phyloP scores from a whole-genome alignment of 2,888 invertebrate genomes.

The Notodonta ziczac region DNA sequence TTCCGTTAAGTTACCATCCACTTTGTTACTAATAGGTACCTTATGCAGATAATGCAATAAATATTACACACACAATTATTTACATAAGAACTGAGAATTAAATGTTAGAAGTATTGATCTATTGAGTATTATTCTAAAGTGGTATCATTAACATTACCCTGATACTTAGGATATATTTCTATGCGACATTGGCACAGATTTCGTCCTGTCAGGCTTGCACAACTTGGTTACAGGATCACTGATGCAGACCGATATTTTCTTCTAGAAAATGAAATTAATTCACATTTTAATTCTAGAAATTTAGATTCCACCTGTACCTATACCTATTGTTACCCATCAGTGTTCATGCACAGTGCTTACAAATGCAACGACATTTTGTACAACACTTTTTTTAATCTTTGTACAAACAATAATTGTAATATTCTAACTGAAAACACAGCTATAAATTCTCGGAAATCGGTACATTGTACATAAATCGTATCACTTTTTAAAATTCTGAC shows the following conservation, averaged over 20 bases:
- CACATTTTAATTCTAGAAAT: no score
- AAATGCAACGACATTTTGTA: constrained; percentile 1
- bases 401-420: background rate
- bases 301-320: no score
- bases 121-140: constrained; percentile 24
- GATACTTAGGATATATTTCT: constrained; percentile 62
- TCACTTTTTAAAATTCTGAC: constrained; percentile 7
- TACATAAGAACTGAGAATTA: constrained; percentile 29
- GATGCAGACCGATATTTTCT: background rate
- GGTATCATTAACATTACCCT: constrained; percentile 59
- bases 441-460: background rate
- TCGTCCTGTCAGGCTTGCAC: constrained; percentile 15
- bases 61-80: constrained; percentile 1
- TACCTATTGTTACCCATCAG: background rate
- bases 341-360: background rate
- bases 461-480: background rate
- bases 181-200: constrained; percentile 58
- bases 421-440: background rate
- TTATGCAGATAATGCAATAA: no score
- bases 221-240: background rate
- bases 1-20: no score
- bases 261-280: background rate
- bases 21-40: no score
- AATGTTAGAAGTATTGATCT: constrained; percentile 35
- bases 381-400: constrained; percentile 1